A percentile compares a stretch with the other conserved stretches of the same genome.
Evolutionary conservation across 2,888 invertebrate species (phyloP).

Genomic region (Cataglyphis rosenhaueri): DNA sequence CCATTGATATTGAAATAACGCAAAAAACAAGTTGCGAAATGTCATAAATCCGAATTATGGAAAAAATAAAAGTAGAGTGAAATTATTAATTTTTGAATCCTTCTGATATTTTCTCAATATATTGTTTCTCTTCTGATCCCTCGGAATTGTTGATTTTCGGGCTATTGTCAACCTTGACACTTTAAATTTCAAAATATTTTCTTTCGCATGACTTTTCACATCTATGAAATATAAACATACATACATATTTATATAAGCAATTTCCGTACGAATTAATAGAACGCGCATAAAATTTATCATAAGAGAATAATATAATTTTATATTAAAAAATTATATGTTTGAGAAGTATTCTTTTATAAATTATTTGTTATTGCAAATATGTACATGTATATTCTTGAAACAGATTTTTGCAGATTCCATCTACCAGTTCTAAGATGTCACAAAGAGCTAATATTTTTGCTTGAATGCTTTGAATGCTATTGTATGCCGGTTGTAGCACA

Average conservation of each 20-base stretch:
- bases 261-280: not conserved
- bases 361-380: not conserved
- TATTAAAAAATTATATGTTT: not conserved
- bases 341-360: not conserved
- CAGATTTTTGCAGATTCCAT: slow-evolving; percentile 18
- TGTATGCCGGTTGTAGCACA: slow-evolving; percentile 59
- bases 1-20: not conserved
- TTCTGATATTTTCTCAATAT: not conserved
- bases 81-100: not conserved
- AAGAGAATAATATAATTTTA: slow-evolving; percentile 13
- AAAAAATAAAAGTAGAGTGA: not conserved
- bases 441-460: slow-evolving; percentile 63
- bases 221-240: not conserved
- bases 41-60: not conserved
- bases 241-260: not conserved
- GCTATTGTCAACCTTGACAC: not conserved
- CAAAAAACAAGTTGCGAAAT: not conserved
- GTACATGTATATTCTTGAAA: not conserved
- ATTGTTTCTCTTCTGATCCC: not conserved
- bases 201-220: not conserved
- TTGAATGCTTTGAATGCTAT: slow-evolving; percentile 64
- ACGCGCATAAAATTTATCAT: not conserved
- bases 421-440: slow-evolving; percentile 50
- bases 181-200: not conserved
- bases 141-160: not conserved